phyloP scores from a whole-genome alignment of 2,888 invertebrate species.

The Antheraea assamensis region DNA sequence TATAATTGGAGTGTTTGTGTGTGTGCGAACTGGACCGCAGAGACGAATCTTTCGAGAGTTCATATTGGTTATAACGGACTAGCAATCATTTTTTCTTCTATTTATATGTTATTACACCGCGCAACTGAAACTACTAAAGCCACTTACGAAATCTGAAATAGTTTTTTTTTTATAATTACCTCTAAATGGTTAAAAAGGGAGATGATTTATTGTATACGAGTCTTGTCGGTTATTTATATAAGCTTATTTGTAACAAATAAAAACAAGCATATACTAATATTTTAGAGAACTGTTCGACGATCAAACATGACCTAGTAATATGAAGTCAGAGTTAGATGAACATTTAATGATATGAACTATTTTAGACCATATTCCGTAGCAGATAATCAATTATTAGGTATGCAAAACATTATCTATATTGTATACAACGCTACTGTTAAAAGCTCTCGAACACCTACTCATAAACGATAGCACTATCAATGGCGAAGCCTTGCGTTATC shows the following conservation, averaged over 20 bases:
- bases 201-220: background rate
- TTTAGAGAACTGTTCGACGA: too few species aligned
- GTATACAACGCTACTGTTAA: slow-evolving; percentile 36
- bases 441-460: slow-evolving; percentile 34
- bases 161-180: background rate
- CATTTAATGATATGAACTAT: background rate
- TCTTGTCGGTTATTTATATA: background rate
- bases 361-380: too few species aligned
- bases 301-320: too few species aligned
- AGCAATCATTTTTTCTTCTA: background rate
- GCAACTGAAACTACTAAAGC: background rate
- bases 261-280: too few species aligned
- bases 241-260: too few species aligned
- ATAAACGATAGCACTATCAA: slow-evolving; percentile 48
- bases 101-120: background rate
- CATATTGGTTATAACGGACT: background rate
- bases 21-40: background rate
- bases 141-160: background rate
- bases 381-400: background rate
- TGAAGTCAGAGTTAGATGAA: background rate
- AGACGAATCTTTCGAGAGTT: background rate
- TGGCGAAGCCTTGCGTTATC: slow-evolving; percentile 43
- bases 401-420: background rate
- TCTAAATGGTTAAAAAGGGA: background rate
- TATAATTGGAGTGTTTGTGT: background rate